These are phyloP conservation scores for Paragorgia papillata DNA, from an alignment of 92 coral and sea anemone species.

Conservation along the genomic window DNA sequence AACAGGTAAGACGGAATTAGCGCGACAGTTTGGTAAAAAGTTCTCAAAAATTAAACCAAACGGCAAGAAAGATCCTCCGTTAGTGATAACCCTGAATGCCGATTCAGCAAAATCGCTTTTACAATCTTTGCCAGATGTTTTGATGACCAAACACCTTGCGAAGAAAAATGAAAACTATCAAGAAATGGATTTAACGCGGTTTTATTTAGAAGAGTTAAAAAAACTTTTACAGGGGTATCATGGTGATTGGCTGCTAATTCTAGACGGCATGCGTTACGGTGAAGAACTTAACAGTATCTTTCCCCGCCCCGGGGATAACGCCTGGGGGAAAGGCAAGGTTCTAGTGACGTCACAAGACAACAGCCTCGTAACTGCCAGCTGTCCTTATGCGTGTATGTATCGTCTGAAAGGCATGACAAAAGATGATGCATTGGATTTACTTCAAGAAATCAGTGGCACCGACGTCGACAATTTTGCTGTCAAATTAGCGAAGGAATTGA, in stretches of 20 bases:
- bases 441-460: conserved; percentile 60
- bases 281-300: conserved; percentile 69
- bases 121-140: conserved; percentile 55
- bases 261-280: conserved; percentile 68
- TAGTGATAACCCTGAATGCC: conserved; percentile 77
- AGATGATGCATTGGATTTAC: conserved; percentile 66
- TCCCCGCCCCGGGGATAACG: conserved; percentile 71
- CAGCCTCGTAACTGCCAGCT: conserved; percentile 66
- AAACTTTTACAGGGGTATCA: conserved; percentile 40
- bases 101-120: conserved; percentile 67
- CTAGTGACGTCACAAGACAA: conserved; percentile 86
- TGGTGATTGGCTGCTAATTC: conserved; percentile 71
- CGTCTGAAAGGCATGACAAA: conserved; percentile 76
- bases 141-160: conserved; percentile 2
- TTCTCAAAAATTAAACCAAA: conserved; percentile 29
- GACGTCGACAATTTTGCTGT: conserved; percentile 52
- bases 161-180: conserved; percentile 19
- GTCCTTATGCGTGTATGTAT: conserved; percentile 57
- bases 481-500: conserved; percentile 49
- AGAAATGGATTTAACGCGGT: conserved; percentile 32
- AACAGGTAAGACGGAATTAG: conserved; percentile 85
- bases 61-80: neutral
- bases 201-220: conserved; percentile 47
- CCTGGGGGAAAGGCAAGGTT: conserved; percentile 81
- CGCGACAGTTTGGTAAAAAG: conserved; percentile 71